Evolutionary conservation across 2,888 invertebrate species (phyloP).

Genomic region (Urechis unicinctus): DNA sequence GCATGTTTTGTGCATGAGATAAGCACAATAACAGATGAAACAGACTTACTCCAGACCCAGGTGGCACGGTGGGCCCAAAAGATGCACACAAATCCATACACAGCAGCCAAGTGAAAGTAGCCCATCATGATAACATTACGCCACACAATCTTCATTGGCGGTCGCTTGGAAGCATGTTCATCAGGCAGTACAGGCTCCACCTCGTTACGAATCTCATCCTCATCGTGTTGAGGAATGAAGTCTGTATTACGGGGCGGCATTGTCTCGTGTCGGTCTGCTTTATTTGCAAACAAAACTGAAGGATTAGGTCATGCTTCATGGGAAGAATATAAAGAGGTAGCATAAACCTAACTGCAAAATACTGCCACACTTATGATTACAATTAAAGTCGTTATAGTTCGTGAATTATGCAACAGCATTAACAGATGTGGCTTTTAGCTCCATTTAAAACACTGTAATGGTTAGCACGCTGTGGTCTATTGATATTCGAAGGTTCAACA

Average conservation of each 20-base stretch:
- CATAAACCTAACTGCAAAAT: not conserved
- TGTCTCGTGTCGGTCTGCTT: no score
- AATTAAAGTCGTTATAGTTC: no score
- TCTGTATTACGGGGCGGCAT: not conserved
- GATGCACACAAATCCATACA: slow-evolving; percentile 31
- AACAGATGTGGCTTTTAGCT: no score
- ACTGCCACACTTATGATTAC: not conserved
- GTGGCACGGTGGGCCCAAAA: not conserved
- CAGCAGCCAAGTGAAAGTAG: slow-evolving; percentile 29
- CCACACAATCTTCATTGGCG: slow-evolving; percentile 38
- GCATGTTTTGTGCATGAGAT: no score
- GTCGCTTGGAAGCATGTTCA: slow-evolving; percentile 17
- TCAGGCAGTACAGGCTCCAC: slow-evolving; percentile 18
- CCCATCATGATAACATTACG: slow-evolving; percentile 35
- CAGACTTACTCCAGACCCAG: not conserved
- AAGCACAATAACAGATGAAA: no score
- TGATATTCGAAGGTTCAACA: no score
- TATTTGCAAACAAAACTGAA: no score
- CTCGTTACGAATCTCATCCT: slow-evolving; percentile 5
- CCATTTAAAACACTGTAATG: no score
- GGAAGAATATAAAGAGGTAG: no score
- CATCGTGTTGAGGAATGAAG: not conserved
- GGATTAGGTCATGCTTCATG: no score
- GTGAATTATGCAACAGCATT: no score
- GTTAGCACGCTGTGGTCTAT: no score